These are phyloP conservation scores for Microcebus murinus DNA, from an alignment of 2,113 vertebrate genomes.

Conservation along the genomic window DNA sequence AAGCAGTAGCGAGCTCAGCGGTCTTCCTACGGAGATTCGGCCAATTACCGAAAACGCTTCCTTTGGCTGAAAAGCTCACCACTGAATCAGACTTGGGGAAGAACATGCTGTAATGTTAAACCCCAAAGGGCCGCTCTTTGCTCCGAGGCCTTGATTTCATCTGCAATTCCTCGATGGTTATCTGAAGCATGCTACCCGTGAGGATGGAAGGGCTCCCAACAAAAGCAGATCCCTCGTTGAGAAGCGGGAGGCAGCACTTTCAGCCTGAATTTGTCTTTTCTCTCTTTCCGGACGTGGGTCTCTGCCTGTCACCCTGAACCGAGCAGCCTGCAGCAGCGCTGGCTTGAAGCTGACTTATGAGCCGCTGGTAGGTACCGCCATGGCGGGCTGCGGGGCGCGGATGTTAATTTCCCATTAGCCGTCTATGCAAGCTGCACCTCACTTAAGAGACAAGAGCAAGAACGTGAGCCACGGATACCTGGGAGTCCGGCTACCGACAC, in stretches of 20 bases:
- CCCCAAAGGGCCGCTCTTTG: slow-evolving; percentile 59
- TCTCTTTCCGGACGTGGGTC: neutral
- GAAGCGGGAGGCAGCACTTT: slow-evolving; percentile 30
- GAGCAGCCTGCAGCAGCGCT: neutral
- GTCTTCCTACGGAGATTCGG: slow-evolving; percentile 66
- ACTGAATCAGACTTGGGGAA: slow-evolving; percentile 48
- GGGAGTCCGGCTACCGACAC: slow-evolving; percentile 64
- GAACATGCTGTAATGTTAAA: slow-evolving; percentile 62
- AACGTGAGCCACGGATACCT: neutral
- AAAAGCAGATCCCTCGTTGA: slow-evolving; percentile 64
- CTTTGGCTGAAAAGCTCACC: slow-evolving; percentile 65
- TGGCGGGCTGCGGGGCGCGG: neutral
- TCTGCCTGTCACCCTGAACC: slow-evolving; percentile 17
- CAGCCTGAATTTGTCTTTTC: slow-evolving; percentile 16
- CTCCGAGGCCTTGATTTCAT: slow-evolving; percentile 66
- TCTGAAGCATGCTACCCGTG: slow-evolving; percentile 51
- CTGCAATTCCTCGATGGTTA: slow-evolving; percentile 66
- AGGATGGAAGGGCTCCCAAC: slow-evolving; percentile 52
- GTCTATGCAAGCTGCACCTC: neutral
- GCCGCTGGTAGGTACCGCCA: fast-evolving
- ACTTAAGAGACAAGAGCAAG: neutral
- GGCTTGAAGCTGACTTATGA: slow-evolving; percentile 29
- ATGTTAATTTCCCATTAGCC: slow-evolving; percentile 59
- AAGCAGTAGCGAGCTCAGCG: slow-evolving; percentile 25
- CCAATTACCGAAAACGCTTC: slow-evolving; percentile 69